Percentiles rank a stretch among this genome's conserved stretches.
Evolutionary conservation across 2,797 vertebrate species (phyloP).

Genomic region (Sebastes reedi): DNA sequence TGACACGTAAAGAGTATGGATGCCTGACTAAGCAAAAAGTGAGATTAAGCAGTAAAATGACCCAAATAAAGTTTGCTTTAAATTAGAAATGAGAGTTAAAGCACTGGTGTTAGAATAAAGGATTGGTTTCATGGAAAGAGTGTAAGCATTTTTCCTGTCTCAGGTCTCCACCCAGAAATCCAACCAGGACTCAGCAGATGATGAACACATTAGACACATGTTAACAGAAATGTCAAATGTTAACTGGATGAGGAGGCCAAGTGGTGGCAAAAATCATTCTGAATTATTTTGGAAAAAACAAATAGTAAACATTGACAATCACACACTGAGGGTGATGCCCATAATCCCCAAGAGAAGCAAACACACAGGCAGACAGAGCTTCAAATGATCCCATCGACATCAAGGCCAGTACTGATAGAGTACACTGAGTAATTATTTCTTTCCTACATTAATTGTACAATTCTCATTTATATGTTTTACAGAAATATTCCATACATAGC

Average conservation of each 20-base stretch:
- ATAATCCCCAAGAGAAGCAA: conserved; percentile 5
- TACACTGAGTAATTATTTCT: conserved; percentile 13
- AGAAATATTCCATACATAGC: conserved; percentile 6
- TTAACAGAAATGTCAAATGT: conserved; percentile 7
- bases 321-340: not conserved
- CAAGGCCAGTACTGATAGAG: conserved; percentile 8
- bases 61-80: conserved; percentile 17
- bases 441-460: conserved; percentile 11
- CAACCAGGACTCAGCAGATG: not conserved
- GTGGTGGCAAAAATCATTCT: not conserved
- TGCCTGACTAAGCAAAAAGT: not conserved
- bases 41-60: conserved; percentile 5
- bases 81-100: conserved; percentile 20
- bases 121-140: not conserved
- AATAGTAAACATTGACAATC: not conserved
- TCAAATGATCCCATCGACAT: conserved; percentile 33
- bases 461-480: not conserved
- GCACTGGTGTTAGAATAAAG: conserved; percentile 21
- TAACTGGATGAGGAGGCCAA: conserved; percentile 25
- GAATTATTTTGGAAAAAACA: not conserved
- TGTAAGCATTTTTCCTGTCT: not conserved
- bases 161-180: not conserved
- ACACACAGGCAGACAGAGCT: conserved; percentile 28
- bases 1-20: not conserved
- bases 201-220: not conserved